Evolutionary conservation across 1,140 invertebrate genomes (phyloP), one percentile per base, ranked within the genome.

Genomic region (Phymastichus coffea): DNA sequence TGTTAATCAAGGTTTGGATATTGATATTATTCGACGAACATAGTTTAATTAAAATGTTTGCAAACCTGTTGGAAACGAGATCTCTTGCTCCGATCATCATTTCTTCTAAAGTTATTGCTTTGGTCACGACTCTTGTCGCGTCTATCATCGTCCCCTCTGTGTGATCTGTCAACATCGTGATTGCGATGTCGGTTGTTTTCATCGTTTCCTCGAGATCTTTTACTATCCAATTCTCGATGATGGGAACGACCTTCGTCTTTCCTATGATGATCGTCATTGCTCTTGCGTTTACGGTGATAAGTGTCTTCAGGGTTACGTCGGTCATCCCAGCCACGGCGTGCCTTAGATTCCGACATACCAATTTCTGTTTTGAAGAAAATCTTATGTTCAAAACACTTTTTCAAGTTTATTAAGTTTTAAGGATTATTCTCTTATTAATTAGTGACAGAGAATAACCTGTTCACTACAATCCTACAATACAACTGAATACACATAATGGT

Each of bases 41-140:
- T 6, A 15, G 15, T 9, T 17, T 1, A 55, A 55, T 23, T 2
- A 43, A 43, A 33, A 20, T 6, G 20, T 9, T n/a, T 17, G 20
- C 35, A 12, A 37, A 61, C 59, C 53, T 61, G 59, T 43, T 55
- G 35, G 14, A 55, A 61, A 9, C 59, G 44, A 1, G 58, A 60
- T 15, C 26, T 54, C 19, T 19, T 59, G 0, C 22, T 15, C 28
- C 41, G 46, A 9, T 59, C 22, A 15, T 44, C 43, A 23, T 7
- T 35, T 7, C 14, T 33, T 0, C 6, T 6, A 15, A 26, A 44
- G 7, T 60, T 33, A 8, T 47, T 28, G n/a, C 37, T 33, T 12
- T 60, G 40, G 0, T 40, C 23, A 35, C 12, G 17, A 10, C 28
- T 53, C 4, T 47, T 28, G 40, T 1, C 35, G 48, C 28, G 28